A percentile compares a stretch with the other conserved stretches of the same genome.
phyloP scores from a whole-genome alignment of 1,140 invertebrate genomes.

The Penaeus japonicus region DNA sequence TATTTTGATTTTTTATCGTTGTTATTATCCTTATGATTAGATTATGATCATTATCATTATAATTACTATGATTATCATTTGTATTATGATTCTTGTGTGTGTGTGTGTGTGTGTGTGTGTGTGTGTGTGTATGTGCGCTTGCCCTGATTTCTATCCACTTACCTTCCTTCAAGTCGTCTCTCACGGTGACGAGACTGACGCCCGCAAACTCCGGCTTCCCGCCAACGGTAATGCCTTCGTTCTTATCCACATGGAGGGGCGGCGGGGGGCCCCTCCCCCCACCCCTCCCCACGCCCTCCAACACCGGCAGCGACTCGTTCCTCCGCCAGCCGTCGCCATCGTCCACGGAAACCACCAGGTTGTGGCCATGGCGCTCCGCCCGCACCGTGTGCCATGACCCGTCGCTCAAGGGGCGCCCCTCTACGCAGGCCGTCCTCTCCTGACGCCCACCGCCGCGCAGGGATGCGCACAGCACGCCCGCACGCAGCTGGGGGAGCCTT shows the following conservation, averaged over 20 bases:
- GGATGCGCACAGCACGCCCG: constrained; percentile 8
- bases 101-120: neutral
- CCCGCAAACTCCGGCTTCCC: neutral
- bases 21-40: too few relatives aligned
- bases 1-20: too few relatives aligned
- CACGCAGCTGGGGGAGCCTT: neutral
- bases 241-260: neutral
- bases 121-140: neutral
- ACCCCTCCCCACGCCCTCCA: neutral
- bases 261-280: neutral
- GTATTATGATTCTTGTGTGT: neutral
- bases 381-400: constrained; percentile 96
- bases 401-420: constrained; percentile 77
- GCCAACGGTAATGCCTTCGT: constrained; percentile 3
- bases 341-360: constrained; percentile 25
- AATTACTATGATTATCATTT: too few relatives aligned
- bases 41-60: too few relatives aligned
- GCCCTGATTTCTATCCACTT: neutral
- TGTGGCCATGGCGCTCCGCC: constrained; percentile 77
- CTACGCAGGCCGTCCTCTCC: neutral
- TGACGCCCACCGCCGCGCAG: neutral
- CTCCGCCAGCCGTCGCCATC: constrained; percentile 8
- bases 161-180: constrained; percentile 11
- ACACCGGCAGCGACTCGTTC: constrained; percentile 11
- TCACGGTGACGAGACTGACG: neutral